Base-by-base conservation (phyloP, 2,113 vertebrate genomes). In the Trogon surrucura region DNA sequence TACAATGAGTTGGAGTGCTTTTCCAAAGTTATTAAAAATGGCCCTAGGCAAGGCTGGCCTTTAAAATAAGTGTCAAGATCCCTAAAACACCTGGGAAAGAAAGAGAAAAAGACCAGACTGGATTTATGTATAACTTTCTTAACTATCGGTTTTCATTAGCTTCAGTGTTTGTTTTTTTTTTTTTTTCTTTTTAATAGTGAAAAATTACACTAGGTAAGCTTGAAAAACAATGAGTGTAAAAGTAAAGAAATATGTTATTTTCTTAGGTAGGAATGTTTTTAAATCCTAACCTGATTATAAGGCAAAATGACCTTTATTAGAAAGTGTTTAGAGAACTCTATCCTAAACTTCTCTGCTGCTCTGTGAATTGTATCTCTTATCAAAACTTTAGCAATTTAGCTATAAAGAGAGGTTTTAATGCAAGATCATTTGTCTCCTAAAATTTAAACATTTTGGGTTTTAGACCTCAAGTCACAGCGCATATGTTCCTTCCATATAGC, bases 11-110 rank as follows among this genome's bases (percentile, higher is more conserved):
- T 92, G 57, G 54, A 85, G 21, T 91, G 61, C 10, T 60, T 91
- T 93, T 74, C 77, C 62, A 44, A 61, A 85, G 80, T 81, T 93
- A 77, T 89, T 95, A 92, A 91, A 93, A 89, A 82, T 92, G 93
- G 25, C 56, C 51, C 10, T 67, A 70, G 84, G 48, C 67, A 86
- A 91, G 17, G 14, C 41, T 79, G 85, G 58, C 26, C 82, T 93
- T 88, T 75, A 87, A 89, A 95, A 69, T 72, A 74, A 61, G 25
- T 64, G 58, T 38, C 44, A 89, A 69, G 72, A 47, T 79, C 41
- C 45, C 58, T 57, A 77, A 85, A 91, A 80, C 48, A 87, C 66
- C 79, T 92, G 71, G 21, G 36, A 83, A 85, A 73, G 71, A 54
- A 16, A 73, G 7, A 75, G 45, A 36, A 89, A 94, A 73, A 12